These are phyloP conservation scores for Lethrus apterus DNA, from an alignment of 1,140 invertebrate species.

Conservation along the genomic window DNA sequence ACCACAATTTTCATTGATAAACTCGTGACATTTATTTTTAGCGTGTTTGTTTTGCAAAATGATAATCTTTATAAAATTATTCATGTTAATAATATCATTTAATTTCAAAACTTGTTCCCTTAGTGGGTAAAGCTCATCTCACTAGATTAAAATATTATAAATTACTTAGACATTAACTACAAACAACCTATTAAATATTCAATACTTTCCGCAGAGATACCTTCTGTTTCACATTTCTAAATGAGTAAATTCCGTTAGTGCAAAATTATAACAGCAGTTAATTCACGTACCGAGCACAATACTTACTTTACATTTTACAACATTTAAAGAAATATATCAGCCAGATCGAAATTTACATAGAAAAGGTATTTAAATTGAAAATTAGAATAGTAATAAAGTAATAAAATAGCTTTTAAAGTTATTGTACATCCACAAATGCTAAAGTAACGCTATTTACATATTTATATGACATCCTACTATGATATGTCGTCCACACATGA, in stretches of 20 bases:
- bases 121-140: slow-evolving; percentile 11
- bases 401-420: slow-evolving; percentile 34
- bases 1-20: no score
- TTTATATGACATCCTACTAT: slow-evolving; percentile 28
- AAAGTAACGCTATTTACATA: slow-evolving; percentile 29
- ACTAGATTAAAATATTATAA: slow-evolving; percentile 14
- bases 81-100: slow-evolving; percentile 12
- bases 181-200: slow-evolving; percentile 10
- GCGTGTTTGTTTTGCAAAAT: no score
- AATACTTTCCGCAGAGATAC: no score
- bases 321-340: slow-evolving; percentile 29
- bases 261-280: slow-evolving; percentile 6
- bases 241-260: slow-evolving; percentile 7
- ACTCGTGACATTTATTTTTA: no score
- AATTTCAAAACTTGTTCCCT: slow-evolving; percentile 13
- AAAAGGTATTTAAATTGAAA: slow-evolving; percentile 35
- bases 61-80: no score
- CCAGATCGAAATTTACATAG: slow-evolving; percentile 29
- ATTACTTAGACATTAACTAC: slow-evolving; percentile 14
- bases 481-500: slow-evolving; percentile 31
- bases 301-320: slow-evolving; percentile 27
- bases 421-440: slow-evolving; percentile 29
- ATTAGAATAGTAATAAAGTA: slow-evolving; percentile 36
- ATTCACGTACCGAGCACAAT: slow-evolving; percentile 17
- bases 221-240: slow-evolving; percentile 6